A percentile compares a stretch with the other conserved stretches of the same genome.
Conservation (phyloP, 2,797 vertebrate species). For the Ctenopoma kingsleyae region DNA sequence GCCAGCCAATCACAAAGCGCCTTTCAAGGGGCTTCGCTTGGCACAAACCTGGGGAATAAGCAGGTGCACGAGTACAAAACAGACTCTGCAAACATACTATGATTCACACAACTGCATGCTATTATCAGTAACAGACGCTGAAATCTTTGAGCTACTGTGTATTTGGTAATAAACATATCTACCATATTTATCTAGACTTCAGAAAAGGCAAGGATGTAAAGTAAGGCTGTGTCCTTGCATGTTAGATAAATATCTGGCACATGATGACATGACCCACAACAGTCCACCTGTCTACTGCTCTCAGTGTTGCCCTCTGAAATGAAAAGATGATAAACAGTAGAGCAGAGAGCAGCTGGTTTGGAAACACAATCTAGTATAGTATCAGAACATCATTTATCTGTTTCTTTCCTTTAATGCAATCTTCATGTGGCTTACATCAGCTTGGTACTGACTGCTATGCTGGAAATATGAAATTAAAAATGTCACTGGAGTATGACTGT, state of each 20-base stretch:
- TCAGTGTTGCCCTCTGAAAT: slow-evolving; percentile 37
- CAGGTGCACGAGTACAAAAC: slow-evolving; percentile 71
- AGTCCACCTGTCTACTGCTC: slow-evolving; percentile 46
- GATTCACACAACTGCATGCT: slow-evolving; percentile 9
- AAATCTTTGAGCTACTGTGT: slow-evolving; percentile 20
- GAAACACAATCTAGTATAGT: slow-evolving; percentile 5
- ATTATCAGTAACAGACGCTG: slow-evolving; percentile 31
- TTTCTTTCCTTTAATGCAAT: neutral
- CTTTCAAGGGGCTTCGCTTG: slow-evolving; percentile 73
- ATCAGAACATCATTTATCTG: slow-evolving; percentile 7
- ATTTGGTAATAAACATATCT: slow-evolving; percentile 19
- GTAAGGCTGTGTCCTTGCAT: slow-evolving; percentile 23
- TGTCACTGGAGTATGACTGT: slow-evolving; percentile 12
- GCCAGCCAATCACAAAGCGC: slow-evolving; percentile 79
- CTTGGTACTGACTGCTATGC: neutral
- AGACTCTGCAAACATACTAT: slow-evolving; percentile 47
- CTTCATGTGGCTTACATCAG: neutral
- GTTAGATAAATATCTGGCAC: slow-evolving; percentile 51
- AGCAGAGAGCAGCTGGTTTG: slow-evolving; percentile 24
- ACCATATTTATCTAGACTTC: slow-evolving; percentile 9
- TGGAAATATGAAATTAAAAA: slow-evolving; percentile 4
- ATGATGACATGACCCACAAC: slow-evolving; percentile 29
- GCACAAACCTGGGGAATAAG: slow-evolving; percentile 65
- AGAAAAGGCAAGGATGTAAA: slow-evolving; percentile 14
- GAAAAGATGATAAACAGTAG: slow-evolving; percentile 42